These are phyloP conservation scores for Takifugu flavidus DNA, from an alignment of 2,113 vertebrate species.

Conservation along the genomic window DNA sequence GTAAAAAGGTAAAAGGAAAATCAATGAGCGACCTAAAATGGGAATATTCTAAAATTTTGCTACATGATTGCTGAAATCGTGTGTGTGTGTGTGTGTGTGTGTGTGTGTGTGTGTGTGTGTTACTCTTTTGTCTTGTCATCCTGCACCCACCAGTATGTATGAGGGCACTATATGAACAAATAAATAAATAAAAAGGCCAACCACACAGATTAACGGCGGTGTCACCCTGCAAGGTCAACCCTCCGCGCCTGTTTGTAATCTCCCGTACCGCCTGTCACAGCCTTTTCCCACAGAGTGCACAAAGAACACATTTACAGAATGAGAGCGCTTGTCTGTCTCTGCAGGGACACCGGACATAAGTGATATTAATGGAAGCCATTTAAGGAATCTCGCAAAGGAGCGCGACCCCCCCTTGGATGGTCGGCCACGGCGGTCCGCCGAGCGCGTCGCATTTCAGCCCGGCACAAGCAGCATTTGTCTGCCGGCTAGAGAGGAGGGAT, in stretches of 20 bases:
- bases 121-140: too few relatives aligned
- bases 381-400: slow-evolving; percentile 40
- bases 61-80: too few relatives aligned
- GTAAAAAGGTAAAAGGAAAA: too few relatives aligned
- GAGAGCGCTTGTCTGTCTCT: slow-evolving; percentile 7
- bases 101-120: too few relatives aligned
- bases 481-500: slow-evolving; percentile 11
- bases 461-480: slow-evolving; percentile 31
- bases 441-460: slow-evolving; percentile 24
- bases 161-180: neutral
- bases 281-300: slow-evolving; percentile 35
- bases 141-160: too few relatives aligned
- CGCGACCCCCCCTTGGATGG: slow-evolving; percentile 16
- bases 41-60: too few relatives aligned
- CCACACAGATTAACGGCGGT: slow-evolving; percentile 30
- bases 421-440: slow-evolving; percentile 18
- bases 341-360: slow-evolving; percentile 27
- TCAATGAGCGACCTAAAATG: too few relatives aligned
- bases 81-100: too few relatives aligned
- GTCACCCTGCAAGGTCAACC: slow-evolving; percentile 39
- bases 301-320: slow-evolving; percentile 49
- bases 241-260: slow-evolving; percentile 40
- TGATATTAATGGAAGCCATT: slow-evolving; percentile 60
- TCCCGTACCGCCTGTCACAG: slow-evolving; percentile 24
- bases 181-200: slow-evolving; percentile 11